Conservation (phyloP, 2,888 invertebrate species). For the Lasioglossum oenotherae region DNA sequence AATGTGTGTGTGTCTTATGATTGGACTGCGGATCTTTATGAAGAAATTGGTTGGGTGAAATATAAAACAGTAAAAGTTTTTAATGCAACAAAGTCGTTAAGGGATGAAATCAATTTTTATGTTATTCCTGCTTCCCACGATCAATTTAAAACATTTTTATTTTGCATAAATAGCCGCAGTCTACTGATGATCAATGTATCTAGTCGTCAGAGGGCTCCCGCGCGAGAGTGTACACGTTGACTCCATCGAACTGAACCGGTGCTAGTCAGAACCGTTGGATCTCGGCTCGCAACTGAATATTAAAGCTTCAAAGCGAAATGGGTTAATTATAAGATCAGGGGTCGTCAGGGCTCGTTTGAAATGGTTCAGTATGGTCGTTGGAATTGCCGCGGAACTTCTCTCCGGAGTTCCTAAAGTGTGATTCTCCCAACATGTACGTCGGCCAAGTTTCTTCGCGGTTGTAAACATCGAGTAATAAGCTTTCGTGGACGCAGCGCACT, state of each 20-base stretch:
- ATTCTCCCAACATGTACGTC: slow-evolving; percentile 47
- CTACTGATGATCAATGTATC: no score
- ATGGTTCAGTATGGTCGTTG: slow-evolving; percentile 55
- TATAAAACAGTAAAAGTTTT: no score
- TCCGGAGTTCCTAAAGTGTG: slow-evolving; percentile 64
- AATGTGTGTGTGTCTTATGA: no score
- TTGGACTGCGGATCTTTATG: no score
- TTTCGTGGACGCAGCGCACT: slow-evolving; percentile 64
- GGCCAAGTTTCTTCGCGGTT: slow-evolving; percentile 67
- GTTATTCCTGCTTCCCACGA: no score
- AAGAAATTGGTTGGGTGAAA: no score
- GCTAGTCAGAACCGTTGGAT: background rate
- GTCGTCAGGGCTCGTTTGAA: slow-evolving; percentile 66
- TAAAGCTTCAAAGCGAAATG: slow-evolving; percentile 47
- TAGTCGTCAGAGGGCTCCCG: background rate
- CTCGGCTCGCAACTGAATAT: slow-evolving; percentile 2
- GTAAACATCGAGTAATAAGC: slow-evolving; percentile 73
- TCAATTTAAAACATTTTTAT: no score
- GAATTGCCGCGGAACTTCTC: slow-evolving; percentile 60
- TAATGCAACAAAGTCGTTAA: no score
- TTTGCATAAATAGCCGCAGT: no score
- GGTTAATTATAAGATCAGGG: slow-evolving; percentile 70
- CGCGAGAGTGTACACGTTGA: background rate
- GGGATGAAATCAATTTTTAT: no score
- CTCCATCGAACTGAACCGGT: background rate